These are phyloP conservation scores for Melinaea menophilus DNA, from an alignment of 2,888 invertebrate species.

Conservation along the genomic window DNA sequence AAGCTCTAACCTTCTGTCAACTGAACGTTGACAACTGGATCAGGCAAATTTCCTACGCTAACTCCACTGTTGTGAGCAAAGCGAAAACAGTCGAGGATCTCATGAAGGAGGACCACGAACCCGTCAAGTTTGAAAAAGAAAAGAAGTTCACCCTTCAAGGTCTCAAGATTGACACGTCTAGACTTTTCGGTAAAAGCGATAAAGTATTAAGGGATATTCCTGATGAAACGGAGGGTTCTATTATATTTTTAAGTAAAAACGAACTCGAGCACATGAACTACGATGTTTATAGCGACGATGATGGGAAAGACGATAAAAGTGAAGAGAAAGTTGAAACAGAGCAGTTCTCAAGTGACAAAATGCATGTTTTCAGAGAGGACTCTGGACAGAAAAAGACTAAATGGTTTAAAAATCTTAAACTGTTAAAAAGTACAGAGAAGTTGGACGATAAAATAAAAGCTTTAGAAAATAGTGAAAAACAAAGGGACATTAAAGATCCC, in stretches of 20 bases:
- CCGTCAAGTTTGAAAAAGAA: constrained; percentile 73
- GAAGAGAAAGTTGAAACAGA: constrained; percentile 63
- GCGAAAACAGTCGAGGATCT: constrained; percentile 75
- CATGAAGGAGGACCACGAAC: constrained; percentile 74
- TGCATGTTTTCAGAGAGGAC: constrained; percentile 74
- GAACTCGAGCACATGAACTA: constrained; percentile 81
- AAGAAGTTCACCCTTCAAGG: constrained; percentile 74
- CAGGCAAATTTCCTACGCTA: constrained; percentile 78
- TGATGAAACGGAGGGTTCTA: constrained; percentile 81
- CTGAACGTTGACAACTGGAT: constrained; percentile 81
- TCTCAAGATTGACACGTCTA: constrained; percentile 69
- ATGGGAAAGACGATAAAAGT: constrained; percentile 67
- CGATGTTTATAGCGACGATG: constrained; percentile 74
- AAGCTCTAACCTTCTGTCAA: constrained; percentile 81
- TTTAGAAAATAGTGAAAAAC: constrained; percentile 61
- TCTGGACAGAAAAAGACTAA: constrained; percentile 77
- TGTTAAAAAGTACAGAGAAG: constrained; percentile 69
- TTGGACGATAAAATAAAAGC: constrained; percentile 67
- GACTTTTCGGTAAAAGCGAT: constrained; percentile 73
- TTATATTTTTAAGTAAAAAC: constrained; percentile 82
- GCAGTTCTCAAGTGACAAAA: constrained; percentile 67
- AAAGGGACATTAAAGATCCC: constrained; percentile 72
- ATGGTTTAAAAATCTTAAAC: constrained; percentile 81
- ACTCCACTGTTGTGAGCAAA: constrained; percentile 59
- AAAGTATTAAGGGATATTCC: constrained; percentile 74